These are phyloP conservation scores for Neuroscelio doddi DNA, from an alignment of 2,888 invertebrate genomes.

Conservation along the genomic window DNA sequence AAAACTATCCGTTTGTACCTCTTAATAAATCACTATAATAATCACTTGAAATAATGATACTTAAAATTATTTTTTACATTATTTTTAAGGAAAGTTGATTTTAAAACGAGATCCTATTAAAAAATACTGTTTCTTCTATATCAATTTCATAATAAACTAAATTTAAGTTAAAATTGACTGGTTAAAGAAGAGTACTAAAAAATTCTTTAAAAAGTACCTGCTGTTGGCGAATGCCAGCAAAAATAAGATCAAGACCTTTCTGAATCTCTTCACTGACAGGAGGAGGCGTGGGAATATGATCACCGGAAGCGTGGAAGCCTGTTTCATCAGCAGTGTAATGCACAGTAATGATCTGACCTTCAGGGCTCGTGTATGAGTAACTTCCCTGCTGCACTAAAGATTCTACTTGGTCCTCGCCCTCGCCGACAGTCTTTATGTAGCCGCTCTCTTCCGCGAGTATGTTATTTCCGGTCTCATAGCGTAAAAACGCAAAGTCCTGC, in stretches of 20 bases:
- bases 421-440: slow-evolving; percentile 80
- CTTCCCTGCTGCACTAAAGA: slow-evolving; percentile 85
- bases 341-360: slow-evolving; percentile 83
- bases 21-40: too few species aligned
- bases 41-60: too few species aligned
- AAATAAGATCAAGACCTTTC: slow-evolving; percentile 89
- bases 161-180: not conserved
- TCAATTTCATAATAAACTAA: too few species aligned
- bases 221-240: slow-evolving; percentile 83
- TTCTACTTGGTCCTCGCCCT: slow-evolving; percentile 80
- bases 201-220: slow-evolving; percentile 70
- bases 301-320: slow-evolving; percentile 86
- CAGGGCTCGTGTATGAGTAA: slow-evolving; percentile 86
- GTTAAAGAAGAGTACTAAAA: not conserved
- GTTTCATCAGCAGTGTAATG: slow-evolving; percentile 88
- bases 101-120: too few species aligned
- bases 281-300: slow-evolving; percentile 88
- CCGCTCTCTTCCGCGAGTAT: slow-evolving; percentile 86
- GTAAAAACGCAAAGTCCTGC: slow-evolving; percentile 60
- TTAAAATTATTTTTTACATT: too few species aligned
- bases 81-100: too few species aligned
- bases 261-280: slow-evolving; percentile 89
- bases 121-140: too few species aligned
- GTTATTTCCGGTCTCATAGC: slow-evolving; percentile 89
- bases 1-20: too few species aligned